Evolutionary conservation across 2,797 vertebrate species (phyloP), one percentile per base, ranked within the genome.

Genomic region (Selene dorsalis): DNA sequence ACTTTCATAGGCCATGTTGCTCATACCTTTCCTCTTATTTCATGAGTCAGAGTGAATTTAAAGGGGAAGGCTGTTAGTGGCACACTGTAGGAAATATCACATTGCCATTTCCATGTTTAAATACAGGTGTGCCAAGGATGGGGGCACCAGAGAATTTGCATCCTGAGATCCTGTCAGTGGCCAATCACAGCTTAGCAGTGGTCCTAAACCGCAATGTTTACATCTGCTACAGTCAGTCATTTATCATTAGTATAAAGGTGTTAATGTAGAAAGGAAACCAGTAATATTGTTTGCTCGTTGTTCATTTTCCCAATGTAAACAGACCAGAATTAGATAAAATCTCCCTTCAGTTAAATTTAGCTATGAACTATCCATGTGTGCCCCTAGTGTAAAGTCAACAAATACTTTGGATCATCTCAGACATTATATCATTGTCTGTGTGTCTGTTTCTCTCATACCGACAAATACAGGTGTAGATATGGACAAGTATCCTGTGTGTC

Each of bases 171-270:
- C 65, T 57, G 62, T 73, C 72, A 53, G 11, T 48, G 77, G 84
- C 84, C 86, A 86, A 75, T 78, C 72, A 62, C 41, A 79, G 82
- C 75, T 53, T 70, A 84, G 85, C 41, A 8, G 66, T 77, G 80
- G 52, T 70, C 73, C 82, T 78, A 85, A 62, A 85, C 82, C 80
- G 28, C 86, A 84, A 39, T n/a, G n/a, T 77, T 79, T 24, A 22
- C 47, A 77, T 83, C 62, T 68, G 79, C 58, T 77, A n/a, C n/a
- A n/a, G 45, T 77, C 56, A 35, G 18, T 82, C 24, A 72, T 79
- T 79, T 73, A 47, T 72, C 74, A 78, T 69, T 57, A 77, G 63
- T 20, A 8, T 65, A 17, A 43, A 57, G 50, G 66, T 62, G 43
- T 28, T 50, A 80, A 81, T 60, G 66, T n/a, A 26, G 41, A 50